phyloP scores from a whole-genome alignment of 2,113 vertebrate genomes.

The Steatornis caripensis region DNA sequence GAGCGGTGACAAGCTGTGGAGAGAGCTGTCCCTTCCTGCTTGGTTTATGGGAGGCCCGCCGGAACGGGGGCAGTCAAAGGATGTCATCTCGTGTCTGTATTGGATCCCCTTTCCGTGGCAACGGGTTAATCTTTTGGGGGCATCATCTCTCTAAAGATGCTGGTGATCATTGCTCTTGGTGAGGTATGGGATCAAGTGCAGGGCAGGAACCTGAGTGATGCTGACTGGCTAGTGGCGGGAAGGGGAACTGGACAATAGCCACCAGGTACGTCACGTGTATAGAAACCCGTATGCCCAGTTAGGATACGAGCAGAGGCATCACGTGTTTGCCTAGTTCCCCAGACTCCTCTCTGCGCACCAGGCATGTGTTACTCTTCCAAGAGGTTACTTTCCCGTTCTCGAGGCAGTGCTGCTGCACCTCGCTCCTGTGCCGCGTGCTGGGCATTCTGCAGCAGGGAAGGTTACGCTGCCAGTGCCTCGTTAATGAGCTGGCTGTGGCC shows the following conservation, averaged over 20 bases:
- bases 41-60: background rate
- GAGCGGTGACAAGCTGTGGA: background rate
- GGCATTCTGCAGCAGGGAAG: background rate
- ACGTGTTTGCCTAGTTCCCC: background rate
- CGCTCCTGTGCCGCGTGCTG: background rate
- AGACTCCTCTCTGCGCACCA: background rate
- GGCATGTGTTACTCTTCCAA: too few species aligned
- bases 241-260: background rate
- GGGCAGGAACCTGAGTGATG: background rate
- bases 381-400: background rate
- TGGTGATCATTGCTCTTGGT: background rate
- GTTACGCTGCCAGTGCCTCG: fast-evolving
- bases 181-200: background rate
- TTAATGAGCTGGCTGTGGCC: background rate
- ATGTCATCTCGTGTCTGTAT: fast-evolving
- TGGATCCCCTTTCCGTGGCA: background rate
- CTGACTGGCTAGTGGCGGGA: background rate
- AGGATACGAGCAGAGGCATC: background rate
- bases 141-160: background rate
- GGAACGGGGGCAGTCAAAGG: background rate
- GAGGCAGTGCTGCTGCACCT: background rate
- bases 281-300: background rate
- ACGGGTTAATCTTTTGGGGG: background rate
- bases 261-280: fast-evolving
- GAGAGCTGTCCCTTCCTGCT: fast-evolving